phyloP scores from a whole-genome alignment of 2,888 invertebrate genomes.

The Campoletis raptor region DNA sequence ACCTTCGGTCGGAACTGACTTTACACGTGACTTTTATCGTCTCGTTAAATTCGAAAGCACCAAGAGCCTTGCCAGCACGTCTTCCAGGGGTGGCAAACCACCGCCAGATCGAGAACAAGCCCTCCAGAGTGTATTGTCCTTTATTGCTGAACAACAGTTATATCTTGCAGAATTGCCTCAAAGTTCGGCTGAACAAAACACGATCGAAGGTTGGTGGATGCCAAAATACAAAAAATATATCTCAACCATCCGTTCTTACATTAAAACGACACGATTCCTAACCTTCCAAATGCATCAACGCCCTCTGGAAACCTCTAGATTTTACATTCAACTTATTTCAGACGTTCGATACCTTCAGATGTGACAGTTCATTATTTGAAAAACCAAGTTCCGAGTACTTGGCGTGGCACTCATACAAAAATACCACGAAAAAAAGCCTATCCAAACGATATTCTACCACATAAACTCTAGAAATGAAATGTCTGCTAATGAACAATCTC shows the following conservation, averaged over 20 bases:
- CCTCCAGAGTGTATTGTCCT: slow-evolving; percentile 90
- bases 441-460: too few relatives aligned
- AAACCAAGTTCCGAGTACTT: too few relatives aligned
- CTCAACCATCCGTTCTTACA: background rate
- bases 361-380: too few relatives aligned
- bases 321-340: background rate
- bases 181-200: slow-evolving; percentile 71
- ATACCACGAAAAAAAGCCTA: too few relatives aligned
- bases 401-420: too few relatives aligned
- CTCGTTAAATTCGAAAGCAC: slow-evolving; percentile 93
- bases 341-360: background rate
- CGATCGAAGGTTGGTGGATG: slow-evolving; percentile 72
- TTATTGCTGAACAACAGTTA: slow-evolving; percentile 92
- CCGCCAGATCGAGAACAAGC: slow-evolving; percentile 89
- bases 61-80: slow-evolving; percentile 91
- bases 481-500: too few relatives aligned
- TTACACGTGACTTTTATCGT: slow-evolving; percentile 92
- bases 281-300: background rate
- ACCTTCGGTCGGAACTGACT: slow-evolving; percentile 90
- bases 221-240: background rate
- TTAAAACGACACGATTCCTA: background rate
- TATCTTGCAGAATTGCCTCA: slow-evolving; percentile 84
- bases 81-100: slow-evolving; percentile 88
- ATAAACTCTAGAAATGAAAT: too few relatives aligned
- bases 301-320: background rate